These are phyloP conservation scores for Leptoclinus maculatus DNA, from an alignment of 2,797 vertebrate species.

Conservation along the genomic window DNA sequence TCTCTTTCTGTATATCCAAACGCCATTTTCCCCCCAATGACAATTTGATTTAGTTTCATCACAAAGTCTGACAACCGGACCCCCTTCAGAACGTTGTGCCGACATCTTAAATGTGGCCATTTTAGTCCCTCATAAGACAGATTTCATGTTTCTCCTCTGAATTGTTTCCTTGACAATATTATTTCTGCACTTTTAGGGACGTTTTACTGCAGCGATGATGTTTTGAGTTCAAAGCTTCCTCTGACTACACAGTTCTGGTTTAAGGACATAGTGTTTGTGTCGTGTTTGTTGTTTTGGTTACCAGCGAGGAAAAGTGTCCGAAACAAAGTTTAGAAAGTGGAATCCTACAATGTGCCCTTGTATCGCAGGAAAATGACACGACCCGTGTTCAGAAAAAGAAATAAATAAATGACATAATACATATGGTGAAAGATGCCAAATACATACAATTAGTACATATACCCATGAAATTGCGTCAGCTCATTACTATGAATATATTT, in stretches of 20 bases:
- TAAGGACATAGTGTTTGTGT: background rate
- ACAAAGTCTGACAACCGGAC: too few relatives aligned
- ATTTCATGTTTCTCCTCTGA: background rate
- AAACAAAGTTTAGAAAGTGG: background rate
- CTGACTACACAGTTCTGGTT: background rate
- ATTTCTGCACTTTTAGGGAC: background rate
- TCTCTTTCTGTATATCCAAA: too few relatives aligned
- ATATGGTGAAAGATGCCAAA: background rate
- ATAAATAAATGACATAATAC: background rate
- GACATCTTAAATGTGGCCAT: background rate
- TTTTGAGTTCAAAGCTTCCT: background rate
- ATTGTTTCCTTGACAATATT: conserved; percentile 1
- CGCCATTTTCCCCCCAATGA: too few relatives aligned
- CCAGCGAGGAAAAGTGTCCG: background rate
- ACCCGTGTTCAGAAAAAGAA: background rate
- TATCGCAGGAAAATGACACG: background rate
- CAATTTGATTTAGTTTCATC: too few relatives aligned
- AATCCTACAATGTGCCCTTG: background rate
- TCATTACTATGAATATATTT: background rate
- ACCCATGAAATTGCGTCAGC: background rate
- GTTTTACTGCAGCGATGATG: background rate
- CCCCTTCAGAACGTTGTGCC: background rate
- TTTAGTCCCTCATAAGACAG: background rate
- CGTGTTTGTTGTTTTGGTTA: background rate
- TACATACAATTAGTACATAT: background rate